Base-by-base conservation (phyloP, 2,888 invertebrate species). In the Acholoe squamosa region DNA sequence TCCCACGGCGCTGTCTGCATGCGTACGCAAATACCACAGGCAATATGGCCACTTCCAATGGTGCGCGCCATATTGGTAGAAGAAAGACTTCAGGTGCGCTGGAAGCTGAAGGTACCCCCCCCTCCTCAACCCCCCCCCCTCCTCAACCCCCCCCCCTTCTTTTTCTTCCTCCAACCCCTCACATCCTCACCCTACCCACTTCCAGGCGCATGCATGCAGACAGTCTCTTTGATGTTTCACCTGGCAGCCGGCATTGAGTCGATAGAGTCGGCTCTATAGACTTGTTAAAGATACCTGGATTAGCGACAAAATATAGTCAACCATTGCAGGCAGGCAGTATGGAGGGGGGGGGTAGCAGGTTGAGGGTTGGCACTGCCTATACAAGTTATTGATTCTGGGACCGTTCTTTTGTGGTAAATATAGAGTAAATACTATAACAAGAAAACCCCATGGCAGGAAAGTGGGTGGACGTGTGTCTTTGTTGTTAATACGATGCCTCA, bases 171-270 rank as follows among this genome's bases (percentile, higher is more conserved):
- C 43, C 43, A 10, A 7, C 43, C 3, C 10, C 43, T 43, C 43
- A 43, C 43, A 43, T 7, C 43, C 43, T 10, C 43, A 43, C 43
- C 43, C 43, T 43, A 43, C 43, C 43, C 43, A 43, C 43, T 43
- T 43, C 43, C 61, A 1, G 61, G n/a, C 61, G n/a, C 61, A n/a
- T 19, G n/a, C 61, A 61, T n/a, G n/a, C 61, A 61, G 61, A 3
- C 61, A 61, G n/a, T n/a, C 61, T 61, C 61, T 61, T 61, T 61
- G 61, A 61, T 61, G 61, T 61, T n/a, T 61, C 61, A 61, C 61
- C 61, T 61, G 61, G 61, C 61, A 61, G 61, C 61, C 61, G 61
- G 19, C 22, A 19, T n/a, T 3, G 22, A 19, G 61, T 61, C 61
- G 61, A 61, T 61, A 61, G 22, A 19, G 19, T 19, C 61, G 22